Percentiles rank a stretch among this genome's conserved stretches.
phyloP scores from a whole-genome alignment of 2,888 invertebrate species.

The Aphelenchoides bicaudatus region DNA sequence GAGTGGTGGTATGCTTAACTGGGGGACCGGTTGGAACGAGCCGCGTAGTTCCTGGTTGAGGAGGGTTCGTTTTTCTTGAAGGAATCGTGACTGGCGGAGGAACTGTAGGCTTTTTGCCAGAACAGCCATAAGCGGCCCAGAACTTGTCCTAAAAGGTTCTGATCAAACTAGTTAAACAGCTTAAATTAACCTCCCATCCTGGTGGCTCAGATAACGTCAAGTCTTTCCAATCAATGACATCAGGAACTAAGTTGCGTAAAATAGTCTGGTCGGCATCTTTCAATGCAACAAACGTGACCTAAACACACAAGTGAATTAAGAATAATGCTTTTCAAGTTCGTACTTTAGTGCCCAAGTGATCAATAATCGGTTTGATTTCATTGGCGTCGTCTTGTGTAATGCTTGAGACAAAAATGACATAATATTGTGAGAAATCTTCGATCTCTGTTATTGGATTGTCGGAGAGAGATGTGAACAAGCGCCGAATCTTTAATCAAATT shows the following conservation, averaged over 20 bases:
- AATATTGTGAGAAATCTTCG: not conserved
- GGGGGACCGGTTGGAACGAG: too few species aligned
- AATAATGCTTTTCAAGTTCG: not conserved
- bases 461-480: too few species aligned
- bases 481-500: too few species aligned
- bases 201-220: not conserved
- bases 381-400: not conserved
- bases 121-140: slow-evolving; percentile 7
- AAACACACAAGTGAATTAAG: not conserved
- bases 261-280: not conserved
- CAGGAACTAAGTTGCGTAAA: not conserved
- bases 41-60: not conserved
- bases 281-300: slow-evolving; percentile 10
- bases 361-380: not conserved
- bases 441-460: too few species aligned
- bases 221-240: slow-evolving; percentile 6
- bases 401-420: slow-evolving; percentile 5
- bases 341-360: not conserved
- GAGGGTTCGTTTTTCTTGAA: not conserved
- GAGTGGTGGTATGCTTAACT: too few species aligned
- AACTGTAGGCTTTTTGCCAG: not conserved
- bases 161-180: too few species aligned
- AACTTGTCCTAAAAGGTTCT: too few species aligned
- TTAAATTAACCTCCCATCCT: too few species aligned
- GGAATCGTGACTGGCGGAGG: not conserved